Percentiles rank a stretch among this genome's conserved stretches.
Conservation (phyloP, 2,797 vertebrate species). For the Crocodylus rhombifer region DNA sequence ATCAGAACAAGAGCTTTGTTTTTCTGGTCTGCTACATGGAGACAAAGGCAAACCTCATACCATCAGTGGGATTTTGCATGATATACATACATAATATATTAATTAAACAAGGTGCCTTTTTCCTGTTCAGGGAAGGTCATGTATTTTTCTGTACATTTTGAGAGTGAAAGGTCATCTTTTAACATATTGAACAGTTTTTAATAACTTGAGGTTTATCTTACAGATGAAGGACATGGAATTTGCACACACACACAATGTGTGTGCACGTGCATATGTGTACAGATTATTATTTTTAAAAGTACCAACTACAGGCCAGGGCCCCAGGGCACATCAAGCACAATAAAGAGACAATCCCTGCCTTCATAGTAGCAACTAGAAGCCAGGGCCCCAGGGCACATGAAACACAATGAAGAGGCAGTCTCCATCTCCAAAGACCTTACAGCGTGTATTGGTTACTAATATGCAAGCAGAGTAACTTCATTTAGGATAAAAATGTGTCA, state of each 20-base stretch:
- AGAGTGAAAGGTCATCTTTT: neutral
- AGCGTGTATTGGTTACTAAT: neutral
- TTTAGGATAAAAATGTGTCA: neutral
- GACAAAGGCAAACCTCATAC: neutral
- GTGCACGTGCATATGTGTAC: neutral
- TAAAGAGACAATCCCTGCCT: fast-evolving
- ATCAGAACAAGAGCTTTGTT: neutral
- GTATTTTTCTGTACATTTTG: neutral
- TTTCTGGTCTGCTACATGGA: fast-evolving
- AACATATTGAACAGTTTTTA: neutral
- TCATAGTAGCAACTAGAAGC: neutral
- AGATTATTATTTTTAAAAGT: neutral
- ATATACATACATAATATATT: neutral
- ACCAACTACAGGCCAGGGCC: neutral
- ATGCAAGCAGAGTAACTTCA: neutral
- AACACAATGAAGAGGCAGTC: fast-evolving
- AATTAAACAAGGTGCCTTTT: neutral
- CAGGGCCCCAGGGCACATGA: neutral
- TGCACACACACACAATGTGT: no score
- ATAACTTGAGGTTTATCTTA: slow-evolving; percentile 7
- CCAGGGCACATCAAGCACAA: fast-evolving
- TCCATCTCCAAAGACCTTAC: fast-evolving
- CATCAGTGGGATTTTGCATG: neutral
- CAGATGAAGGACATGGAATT: neutral
- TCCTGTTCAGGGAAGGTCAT: neutral